Percentiles rank a stretch among this genome's conserved stretches.
Evolutionary conservation across 2,888 invertebrate species (phyloP).

Genomic region (Trichopoda pennipes): DNA sequence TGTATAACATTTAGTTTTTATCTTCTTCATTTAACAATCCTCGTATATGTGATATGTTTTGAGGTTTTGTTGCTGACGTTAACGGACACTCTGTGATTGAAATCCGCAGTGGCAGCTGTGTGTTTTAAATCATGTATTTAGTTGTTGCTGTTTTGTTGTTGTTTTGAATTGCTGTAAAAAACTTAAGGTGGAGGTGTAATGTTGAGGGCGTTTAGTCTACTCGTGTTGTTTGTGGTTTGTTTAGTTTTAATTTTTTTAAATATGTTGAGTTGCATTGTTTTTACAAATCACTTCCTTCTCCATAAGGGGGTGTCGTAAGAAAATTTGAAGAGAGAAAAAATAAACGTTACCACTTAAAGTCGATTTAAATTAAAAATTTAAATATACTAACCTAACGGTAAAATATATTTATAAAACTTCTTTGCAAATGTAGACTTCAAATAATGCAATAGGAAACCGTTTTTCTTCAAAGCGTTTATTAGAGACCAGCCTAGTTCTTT

Average conservation of each 20-base stretch:
- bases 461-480: constrained; percentile 13
- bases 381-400: constrained; percentile 1
- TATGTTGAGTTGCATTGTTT: constrained; percentile 36
- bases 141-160: constrained; percentile 24
- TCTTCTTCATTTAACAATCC: not conserved
- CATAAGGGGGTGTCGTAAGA: constrained; percentile 22
- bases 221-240: constrained; percentile 56
- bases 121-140: constrained; percentile 36
- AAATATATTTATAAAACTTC: not conserved
- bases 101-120: constrained; percentile 49
- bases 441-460: not conserved
- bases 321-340: constrained; percentile 14
- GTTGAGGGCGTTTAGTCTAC: constrained; percentile 59
- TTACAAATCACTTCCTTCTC: constrained; percentile 61
- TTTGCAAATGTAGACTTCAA: constrained; percentile 11
- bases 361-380: constrained; percentile 47
- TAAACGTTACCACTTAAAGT: constrained; percentile 33
- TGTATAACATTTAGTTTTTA: too few relatives aligned
- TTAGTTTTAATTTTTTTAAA: constrained; percentile 36
- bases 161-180: constrained; percentile 20
- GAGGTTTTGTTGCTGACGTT: constrained; percentile 48
- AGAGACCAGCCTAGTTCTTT: not conserved
- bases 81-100: constrained; percentile 52
- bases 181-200: constrained; percentile 52
- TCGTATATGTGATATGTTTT: constrained; percentile 28